A percentile compares a stretch with the other conserved stretches of the same genome.
Evolutionary conservation across 1,140 invertebrate species (phyloP).

Genomic region (Ephestia elutella): DNA sequence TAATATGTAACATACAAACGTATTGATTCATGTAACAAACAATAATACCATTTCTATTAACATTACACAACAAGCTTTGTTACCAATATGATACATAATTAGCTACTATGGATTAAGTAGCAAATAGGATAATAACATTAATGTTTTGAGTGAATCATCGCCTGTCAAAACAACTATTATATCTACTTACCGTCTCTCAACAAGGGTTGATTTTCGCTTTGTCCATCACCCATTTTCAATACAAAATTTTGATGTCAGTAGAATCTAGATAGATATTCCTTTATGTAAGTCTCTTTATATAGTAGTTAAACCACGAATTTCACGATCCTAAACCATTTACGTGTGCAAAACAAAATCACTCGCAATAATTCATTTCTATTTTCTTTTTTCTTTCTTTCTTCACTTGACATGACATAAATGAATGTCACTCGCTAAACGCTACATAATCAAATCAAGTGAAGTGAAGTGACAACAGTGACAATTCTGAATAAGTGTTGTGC

Average conservation of each 20-base stretch:
- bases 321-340: background rate
- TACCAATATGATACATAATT: conserved; percentile 17
- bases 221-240: conserved; percentile 57
- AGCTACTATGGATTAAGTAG: too few species aligned
- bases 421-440: background rate
- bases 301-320: conserved; percentile 27
- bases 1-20: conserved; percentile 16
- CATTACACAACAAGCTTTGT: conserved; percentile 36
- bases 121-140: conserved; percentile 35
- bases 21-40: conserved; percentile 10
- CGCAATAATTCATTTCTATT: background rate
- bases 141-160: conserved; percentile 56
- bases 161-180: conserved; percentile 61
- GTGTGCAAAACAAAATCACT: background rate
- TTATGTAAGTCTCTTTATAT: conserved; percentile 30
- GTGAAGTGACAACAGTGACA: background rate
- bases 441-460: too few species aligned
- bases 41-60: too few species aligned
- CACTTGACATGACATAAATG: background rate
- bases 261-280: background rate
- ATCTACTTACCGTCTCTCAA: conserved; percentile 50
- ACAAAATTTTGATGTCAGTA: conserved; percentile 1
- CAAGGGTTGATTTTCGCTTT: conserved; percentile 64
- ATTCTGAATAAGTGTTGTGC: background rate
- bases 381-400: background rate